Conservation (phyloP, 1,140 invertebrate genomes). For the Caligus rogercresseyi region DNA sequence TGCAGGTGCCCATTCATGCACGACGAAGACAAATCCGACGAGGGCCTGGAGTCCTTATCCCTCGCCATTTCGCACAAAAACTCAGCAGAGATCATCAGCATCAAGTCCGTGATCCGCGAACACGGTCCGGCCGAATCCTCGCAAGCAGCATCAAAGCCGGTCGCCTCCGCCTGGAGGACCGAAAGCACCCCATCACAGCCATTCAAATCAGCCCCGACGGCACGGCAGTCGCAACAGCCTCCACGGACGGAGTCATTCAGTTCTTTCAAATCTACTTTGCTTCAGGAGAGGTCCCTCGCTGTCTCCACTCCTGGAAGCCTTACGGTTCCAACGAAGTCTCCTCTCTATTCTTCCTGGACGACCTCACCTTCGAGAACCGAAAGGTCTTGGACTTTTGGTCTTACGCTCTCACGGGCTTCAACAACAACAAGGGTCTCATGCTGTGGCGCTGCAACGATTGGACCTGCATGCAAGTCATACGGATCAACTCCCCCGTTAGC, state of each 20-base stretch:
- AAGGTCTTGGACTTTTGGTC: constrained; percentile 83
- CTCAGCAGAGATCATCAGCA: constrained; percentile 43
- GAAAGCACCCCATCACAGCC: constrained; percentile 57
- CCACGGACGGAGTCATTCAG: constrained; percentile 65
- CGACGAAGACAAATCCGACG: not conserved
- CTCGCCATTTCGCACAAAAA: not conserved
- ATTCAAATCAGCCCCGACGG: constrained; percentile 82
- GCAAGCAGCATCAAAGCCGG: constrained; percentile 30
- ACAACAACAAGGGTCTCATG: constrained; percentile 75
- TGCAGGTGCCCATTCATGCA: not conserved
- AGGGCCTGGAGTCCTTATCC: not conserved
- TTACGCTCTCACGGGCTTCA: constrained; percentile 70
- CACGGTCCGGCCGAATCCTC: constrained; percentile 34
- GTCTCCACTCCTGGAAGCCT: constrained; percentile 74
- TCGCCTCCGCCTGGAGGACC: constrained; percentile 36
- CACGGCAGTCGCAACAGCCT: constrained; percentile 70
- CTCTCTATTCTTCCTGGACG: constrained; percentile 75
- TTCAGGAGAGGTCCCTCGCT: constrained; percentile 42
- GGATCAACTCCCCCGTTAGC: constrained; percentile 33
- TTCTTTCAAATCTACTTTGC: constrained; percentile 66
- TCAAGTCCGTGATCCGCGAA: constrained; percentile 35
- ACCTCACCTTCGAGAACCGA: constrained; percentile 57
- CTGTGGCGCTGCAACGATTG: constrained; percentile 83
- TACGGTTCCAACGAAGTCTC: constrained; percentile 54
- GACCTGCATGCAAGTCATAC: constrained; percentile 73